A percentile compares a stretch with the other conserved stretches of the same genome.
Conservation (phyloP, 2,888 invertebrate genomes). For the Lycophotia porphyrea region DNA sequence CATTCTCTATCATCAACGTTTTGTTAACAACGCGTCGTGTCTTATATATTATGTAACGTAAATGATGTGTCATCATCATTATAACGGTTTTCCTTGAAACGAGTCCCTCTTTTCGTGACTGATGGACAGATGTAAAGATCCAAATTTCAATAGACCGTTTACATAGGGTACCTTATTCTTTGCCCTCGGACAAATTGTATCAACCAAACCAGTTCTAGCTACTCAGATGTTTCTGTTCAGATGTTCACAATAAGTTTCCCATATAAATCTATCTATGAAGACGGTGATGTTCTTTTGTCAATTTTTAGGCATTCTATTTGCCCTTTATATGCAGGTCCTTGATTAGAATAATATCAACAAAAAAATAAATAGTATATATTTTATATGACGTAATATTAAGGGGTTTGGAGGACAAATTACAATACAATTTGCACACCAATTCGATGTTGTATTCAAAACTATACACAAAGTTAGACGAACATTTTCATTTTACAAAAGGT, state of each 20-base stretch:
- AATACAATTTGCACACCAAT: constrained; percentile 9
- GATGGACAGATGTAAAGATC: neutral
- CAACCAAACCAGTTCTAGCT: constrained; percentile 9
- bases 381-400: neutral
- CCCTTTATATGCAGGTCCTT: neutral
- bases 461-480: neutral
- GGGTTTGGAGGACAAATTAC: neutral
- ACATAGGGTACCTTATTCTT: constrained; percentile 1
- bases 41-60: neutral
- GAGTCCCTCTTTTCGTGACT: neutral
- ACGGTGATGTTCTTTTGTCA: neutral
- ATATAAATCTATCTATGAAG: neutral
- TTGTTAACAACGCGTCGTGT: neutral
- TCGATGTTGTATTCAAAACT: neutral
- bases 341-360: constrained; percentile 1
- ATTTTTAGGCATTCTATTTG: neutral
- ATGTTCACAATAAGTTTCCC: constrained; percentile 1
- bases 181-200: neutral
- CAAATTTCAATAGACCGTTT: neutral
- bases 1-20: neutral
- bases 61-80: neutral
- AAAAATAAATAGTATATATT: too few relatives aligned
- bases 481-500: neutral
- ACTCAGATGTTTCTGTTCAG: constrained; percentile 12
- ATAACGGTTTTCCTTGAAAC: neutral